Evolutionary conservation across 2,113 vertebrate species (phyloP), one percentile per base, ranked within the genome.

Genomic region (Oreochromis aureus): DNA sequence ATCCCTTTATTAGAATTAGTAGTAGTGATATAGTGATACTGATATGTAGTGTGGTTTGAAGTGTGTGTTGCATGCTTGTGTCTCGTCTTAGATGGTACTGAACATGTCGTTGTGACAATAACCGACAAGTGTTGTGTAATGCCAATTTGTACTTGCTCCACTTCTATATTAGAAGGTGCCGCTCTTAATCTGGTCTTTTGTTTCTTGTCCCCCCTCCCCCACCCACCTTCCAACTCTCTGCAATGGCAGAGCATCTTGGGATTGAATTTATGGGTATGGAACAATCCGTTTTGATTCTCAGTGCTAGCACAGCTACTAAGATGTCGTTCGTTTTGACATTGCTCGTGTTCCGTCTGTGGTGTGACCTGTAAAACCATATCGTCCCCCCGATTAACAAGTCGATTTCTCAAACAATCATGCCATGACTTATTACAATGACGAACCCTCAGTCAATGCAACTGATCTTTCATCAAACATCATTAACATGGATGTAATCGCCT

Each of bases 231-330:
- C 61, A 95, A 95, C 97, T 96, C 97, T 98, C 97, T 97, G 97
- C 97, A 96, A 96, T 97, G 96, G 97, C 98, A 99, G 98, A 98
- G 97, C 98, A 99, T 97, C 98, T 99, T 97, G 98, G 98, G 98
- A 98, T 99, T 98, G 98, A 99, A 97, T 98, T 99, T 97, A 99
- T 99, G 98, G 98, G 98, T 99, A 99, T 96, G 98, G 96, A 98
- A 97, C 95, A 89, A 97, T 95, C 95, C 96, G 95, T 96, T 97
- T 97, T 94, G 93, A 94, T 94, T 96, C 93, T 93, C 93, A 96
- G 96, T 94, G 95, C 95, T 95, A 94, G 80, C 80, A 90, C 94
- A 96, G 90, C 90, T 93, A 34, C 93, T 78, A 36, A 88, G 93
- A 95, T 86, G 90, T 93, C 89, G 94, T 88, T 79, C 84, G 58